These are phyloP conservation scores for Cheiracanthium punctorium DNA, from an alignment of 2,888 invertebrate species.

Conservation along the genomic window DNA sequence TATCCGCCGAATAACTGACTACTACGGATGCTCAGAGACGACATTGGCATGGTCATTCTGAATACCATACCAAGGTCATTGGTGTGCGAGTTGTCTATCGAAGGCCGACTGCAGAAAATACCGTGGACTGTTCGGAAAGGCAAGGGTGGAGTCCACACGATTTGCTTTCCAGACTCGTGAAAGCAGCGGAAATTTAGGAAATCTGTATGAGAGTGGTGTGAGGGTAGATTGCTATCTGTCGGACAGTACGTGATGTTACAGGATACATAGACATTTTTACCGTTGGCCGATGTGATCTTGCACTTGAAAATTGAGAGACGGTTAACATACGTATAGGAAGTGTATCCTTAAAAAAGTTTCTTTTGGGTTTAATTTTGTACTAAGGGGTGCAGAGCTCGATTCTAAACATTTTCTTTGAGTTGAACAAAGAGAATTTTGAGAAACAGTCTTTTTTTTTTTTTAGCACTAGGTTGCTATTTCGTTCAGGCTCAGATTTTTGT, in stretches of 20 bases:
- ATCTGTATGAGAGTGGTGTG: conserved; percentile 10
- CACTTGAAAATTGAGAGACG: too few species aligned
- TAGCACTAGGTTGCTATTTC: too few species aligned
- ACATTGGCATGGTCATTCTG: conserved; percentile 6
- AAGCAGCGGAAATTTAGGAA: conserved; percentile 23
- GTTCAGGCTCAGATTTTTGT: too few species aligned
- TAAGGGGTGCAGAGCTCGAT: too few species aligned
- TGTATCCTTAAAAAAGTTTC: too few species aligned
- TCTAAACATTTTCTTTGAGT: too few species aligned
- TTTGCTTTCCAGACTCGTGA: conserved; percentile 36
- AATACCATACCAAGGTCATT: conserved; percentile 18
- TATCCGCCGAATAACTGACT: not conserved
- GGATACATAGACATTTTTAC: too few species aligned
- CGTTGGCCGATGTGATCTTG: too few species aligned
- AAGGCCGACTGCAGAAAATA: not conserved
- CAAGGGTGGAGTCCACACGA: not conserved
- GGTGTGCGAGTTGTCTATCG: not conserved
- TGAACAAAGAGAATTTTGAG: too few species aligned
- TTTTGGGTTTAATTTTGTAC: too few species aligned
- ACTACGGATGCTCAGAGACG: not conserved
- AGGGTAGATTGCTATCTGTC: not conserved
- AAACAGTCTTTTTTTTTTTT: too few species aligned
- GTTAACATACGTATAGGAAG: too few species aligned
- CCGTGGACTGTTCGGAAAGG: not conserved
- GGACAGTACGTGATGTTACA: not conserved